Evolutionary conservation across 1,140 invertebrate species (phyloP), one percentile per base, ranked within the genome.

Genomic region (Sinonovacula constricta): DNA sequence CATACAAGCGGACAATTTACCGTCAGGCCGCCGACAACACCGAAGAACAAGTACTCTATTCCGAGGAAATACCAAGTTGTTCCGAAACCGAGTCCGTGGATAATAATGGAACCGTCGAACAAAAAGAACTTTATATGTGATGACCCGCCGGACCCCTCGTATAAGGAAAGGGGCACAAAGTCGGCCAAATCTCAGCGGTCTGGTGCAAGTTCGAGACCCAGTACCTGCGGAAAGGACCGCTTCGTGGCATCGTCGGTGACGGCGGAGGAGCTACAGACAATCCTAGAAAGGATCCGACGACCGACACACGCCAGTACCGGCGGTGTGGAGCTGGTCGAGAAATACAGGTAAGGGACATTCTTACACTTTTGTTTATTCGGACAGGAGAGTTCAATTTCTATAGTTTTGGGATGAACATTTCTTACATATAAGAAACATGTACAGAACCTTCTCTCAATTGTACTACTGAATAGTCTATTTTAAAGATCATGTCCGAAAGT

Each of bases 271-370:
- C 63, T 87, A 5, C 60, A 83, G 39, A 51, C 45, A 24, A 85
- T 88, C 34, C 75, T 86, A 4, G 45, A 71, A 5, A 71, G 85
- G 22, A 57, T 87, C 3, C 85, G 83, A 51, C 69, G 69, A 49
- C 85, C 85, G 0, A 87, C 87, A 0, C 81, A 86, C 10, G 70
- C 84, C 33, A 86, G 82, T 56, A 66, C 76, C n/a, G 85, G 85
- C 14, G 85, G 85, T 0, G 81, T 85, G 7, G 81, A 84, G 51
- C 71, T 83, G 1, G 24, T 49, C 59, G 75, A 69, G 53, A 78
- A 78, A 62, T 76, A 28, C 36, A 66, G 72, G 72, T 76, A 57
- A 30, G 15, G n/a, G 7, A 45, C 7, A 45, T 10, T 45, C 18
- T 45, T n/a, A n/a, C n/a, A n/a, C n/a, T n/a, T n/a, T n/a, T n/a